Conservation (phyloP, 2,888 invertebrate species). For the Noctua fimbriata region DNA sequence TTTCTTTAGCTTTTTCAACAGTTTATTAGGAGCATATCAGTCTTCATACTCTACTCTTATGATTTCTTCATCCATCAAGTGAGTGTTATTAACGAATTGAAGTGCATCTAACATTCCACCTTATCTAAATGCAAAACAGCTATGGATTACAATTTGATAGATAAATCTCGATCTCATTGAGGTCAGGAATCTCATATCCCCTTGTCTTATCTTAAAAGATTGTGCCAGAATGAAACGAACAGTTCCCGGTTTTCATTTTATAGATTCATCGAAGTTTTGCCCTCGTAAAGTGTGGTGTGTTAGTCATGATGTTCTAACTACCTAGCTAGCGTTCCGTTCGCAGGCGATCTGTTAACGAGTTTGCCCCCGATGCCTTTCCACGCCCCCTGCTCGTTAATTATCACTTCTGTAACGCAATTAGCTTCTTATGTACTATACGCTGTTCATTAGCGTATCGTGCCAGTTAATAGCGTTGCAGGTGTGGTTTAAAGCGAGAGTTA, state of each 20-base stretch:
- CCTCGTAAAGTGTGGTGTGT: constrained; percentile 75
- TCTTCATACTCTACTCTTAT: neutral
- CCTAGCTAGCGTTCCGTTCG: constrained; percentile 54
- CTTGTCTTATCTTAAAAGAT: constrained; percentile 40
- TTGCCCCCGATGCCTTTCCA: constrained; percentile 75
- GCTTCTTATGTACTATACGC: constrained; percentile 63
- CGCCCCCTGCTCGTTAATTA: constrained; percentile 83
- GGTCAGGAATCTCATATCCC: constrained; percentile 25
- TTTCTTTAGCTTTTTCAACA: neutral
- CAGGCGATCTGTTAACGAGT: constrained; percentile 80
- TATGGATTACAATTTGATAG: constrained; percentile 36
- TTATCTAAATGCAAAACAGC: constrained; percentile 46
- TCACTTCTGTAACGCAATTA: constrained; percentile 78
- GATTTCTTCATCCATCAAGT: constrained; percentile 5
- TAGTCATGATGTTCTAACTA: constrained; percentile 75
- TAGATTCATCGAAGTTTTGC: constrained; percentile 78
- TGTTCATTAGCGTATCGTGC: constrained; percentile 60
- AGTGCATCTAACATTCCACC: constrained; percentile 35
- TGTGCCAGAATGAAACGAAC: constrained; percentile 60
- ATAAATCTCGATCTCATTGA: constrained; percentile 37
- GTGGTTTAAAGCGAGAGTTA: constrained; percentile 12
- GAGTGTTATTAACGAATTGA: constrained; percentile 19
- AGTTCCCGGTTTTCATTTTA: constrained; percentile 78
- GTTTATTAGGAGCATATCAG: neutral
- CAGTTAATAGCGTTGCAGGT: constrained; percentile 10